Evolutionary conservation across 2,113 vertebrate genomes (phyloP), one percentile per base, ranked within the genome.

Genomic region (Phyllostomus discolor): DNA sequence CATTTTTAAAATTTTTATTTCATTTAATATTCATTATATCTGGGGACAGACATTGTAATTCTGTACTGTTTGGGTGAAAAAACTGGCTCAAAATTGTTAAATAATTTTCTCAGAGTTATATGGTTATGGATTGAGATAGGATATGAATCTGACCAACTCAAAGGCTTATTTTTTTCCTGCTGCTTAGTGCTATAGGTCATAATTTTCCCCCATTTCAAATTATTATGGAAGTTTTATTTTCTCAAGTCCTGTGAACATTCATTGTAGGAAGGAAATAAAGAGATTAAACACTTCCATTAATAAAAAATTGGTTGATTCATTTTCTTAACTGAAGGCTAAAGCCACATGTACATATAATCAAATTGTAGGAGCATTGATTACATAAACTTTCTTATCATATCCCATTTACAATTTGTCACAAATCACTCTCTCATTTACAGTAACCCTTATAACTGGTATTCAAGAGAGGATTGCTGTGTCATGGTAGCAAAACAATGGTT

Each of bases 121-220:
- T 78, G n/a, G 24, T 93, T 88, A 59, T 46, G 62, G 33, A 8
- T 90, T 54, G 26, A 95, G 43, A 93, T 82, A 41, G 43, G 33
- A 88, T 93, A 90, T 93, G n/a, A 90, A 86, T 81, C 41, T 78
- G 92, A 91, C 59, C 75, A 90, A 81, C 38, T 95, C 20, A 70
- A 75, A 72, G 54, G 33, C 31, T 86, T 46, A 48, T 66, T 80
- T 57, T 78, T 92, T 81, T 43, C 10, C 10, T 76, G 50, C 10
- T 90, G 33, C 48, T 26, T 50, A 69, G n/a, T 81, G 33, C 50
- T 72, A 16, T 92, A 81, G 66, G 28, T 92, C 57, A 80, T 79
- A 66, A 41, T 52, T 93, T 91, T 9, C 11, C 14, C 48, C 46
- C 38, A 75, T 75, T 59, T 43, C 33, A 87, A 93, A 38, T 67